Evolutionary conservation across 53 echinoderm and acorn worm genomes (phyloP), one percentile per base, ranked within the genome.

Genomic region (Henricia sp.): DNA sequence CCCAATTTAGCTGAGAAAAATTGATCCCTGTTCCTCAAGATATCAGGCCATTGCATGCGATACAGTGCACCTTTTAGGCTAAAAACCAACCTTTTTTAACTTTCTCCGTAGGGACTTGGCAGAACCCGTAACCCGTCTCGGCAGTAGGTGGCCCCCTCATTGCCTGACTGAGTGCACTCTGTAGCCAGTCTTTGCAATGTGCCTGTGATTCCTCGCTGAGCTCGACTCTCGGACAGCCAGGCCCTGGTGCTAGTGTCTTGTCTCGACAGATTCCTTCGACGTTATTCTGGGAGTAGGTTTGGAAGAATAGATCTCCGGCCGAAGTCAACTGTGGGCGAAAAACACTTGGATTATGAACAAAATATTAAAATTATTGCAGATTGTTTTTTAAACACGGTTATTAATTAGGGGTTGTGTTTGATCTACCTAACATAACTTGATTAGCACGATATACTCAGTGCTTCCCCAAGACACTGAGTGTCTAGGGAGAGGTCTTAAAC

Each of bases 301-400:
- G 90, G 77, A 68, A 77, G 67, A 85, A 90, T 10, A 90, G 24
- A 59, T 90, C 90, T 36, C 90, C 90, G 6, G 76, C 62, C 2
- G 76, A 36, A 19, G 68, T 55, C 77, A 85, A 36, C 90, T 90
- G 54, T 30, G 30, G 9, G 17, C 17, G 0, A 37, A 73, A 54
- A 77, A 12, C 52, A 66, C 13, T 21, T 21, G 30, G 19, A 2
- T 14, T 36, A 19, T 68, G 1, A 21, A 8, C 1, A 48, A 44
- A 70, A 32, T 14, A 6, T 4, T 4, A 21, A n/a, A 68, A 24
- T 27, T 2, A 3, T 24, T 21, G 42, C 21, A 68, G 20, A 9
- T 3, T 67, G 5, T 39, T 23, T 17, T 19, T 38, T 14, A 67
- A 37, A 67, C 3, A 4, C 6, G n/a, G n/a, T n/a, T n/a, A n/a